Conservation (phyloP, 2,797 vertebrate genomes). For the Cercopithecus neglectus region DNA sequence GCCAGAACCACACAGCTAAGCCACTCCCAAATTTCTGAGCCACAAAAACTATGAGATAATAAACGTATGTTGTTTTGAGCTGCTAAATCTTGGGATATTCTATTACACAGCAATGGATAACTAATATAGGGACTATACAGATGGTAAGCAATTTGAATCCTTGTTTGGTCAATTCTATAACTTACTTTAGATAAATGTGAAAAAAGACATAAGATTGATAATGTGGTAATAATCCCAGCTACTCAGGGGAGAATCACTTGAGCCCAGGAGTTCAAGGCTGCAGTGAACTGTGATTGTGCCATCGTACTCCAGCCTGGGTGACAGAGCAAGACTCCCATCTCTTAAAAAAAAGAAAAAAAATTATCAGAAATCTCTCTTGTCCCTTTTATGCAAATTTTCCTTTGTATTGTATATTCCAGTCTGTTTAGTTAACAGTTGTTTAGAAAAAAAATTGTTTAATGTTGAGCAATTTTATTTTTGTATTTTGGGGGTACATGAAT, state of each 20-base stretch:
- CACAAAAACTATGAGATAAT: not conserved
- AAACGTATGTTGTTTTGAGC: not conserved
- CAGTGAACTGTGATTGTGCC: no score
- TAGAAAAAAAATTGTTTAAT: slow-evolving; percentile 40
- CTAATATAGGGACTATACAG: not conserved
- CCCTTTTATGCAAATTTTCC: not conserved
- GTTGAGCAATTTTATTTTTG: slow-evolving; percentile 22
- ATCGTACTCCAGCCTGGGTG: no score
- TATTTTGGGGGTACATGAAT: not conserved
- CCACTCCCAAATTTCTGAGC: not conserved
- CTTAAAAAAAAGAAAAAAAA: no score
- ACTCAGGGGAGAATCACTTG: no score
- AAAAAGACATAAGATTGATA: not conserved
- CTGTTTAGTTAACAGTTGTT: not conserved
- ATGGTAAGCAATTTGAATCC: not conserved
- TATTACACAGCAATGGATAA: not conserved
- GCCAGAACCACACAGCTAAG: not conserved
- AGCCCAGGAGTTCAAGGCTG: no score
- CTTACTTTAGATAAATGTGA: not conserved
- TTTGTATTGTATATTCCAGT: not conserved
- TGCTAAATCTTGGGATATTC: not conserved
- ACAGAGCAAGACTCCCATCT: no score
- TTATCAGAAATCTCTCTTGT: not conserved
- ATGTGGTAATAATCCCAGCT: no score
- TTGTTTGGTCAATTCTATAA: not conserved